A percentile compares a stretch with the other conserved stretches of the same genome.
Evolutionary conservation across 1,140 invertebrate genomes (phyloP).

Genomic region (Leptinotarsa defecta): DNA sequence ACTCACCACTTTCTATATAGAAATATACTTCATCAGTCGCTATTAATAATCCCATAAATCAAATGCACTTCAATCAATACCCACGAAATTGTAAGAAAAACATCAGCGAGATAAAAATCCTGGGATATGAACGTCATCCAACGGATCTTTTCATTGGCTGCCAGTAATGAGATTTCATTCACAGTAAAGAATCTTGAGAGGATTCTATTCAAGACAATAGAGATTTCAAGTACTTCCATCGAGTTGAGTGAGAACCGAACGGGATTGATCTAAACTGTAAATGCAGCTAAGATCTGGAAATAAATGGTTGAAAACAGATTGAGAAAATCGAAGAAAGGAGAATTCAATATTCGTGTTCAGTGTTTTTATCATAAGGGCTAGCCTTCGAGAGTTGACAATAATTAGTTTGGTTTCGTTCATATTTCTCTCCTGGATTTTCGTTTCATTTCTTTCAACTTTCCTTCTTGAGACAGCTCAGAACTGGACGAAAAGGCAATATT

Average conservation of each 20-base stretch:
- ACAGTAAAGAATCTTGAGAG: neutral
- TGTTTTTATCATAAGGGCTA: too few relatives aligned
- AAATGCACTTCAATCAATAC: neutral
- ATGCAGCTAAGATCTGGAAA: too few relatives aligned
- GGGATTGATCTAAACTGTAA: too few relatives aligned
- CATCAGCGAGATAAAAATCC: neutral
- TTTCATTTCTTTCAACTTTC: too few relatives aligned
- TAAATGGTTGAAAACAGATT: too few relatives aligned
- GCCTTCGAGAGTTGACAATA: too few relatives aligned
- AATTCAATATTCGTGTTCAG: too few relatives aligned
- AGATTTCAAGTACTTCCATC: neutral
- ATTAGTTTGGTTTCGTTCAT: too few relatives aligned
- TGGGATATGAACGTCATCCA: neutral
- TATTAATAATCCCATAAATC: constrained; percentile 1
- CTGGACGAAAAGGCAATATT: too few relatives aligned
- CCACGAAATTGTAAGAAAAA: neutral
- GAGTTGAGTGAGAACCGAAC: neutral
- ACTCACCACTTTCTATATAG: neutral
- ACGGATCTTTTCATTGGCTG: neutral
- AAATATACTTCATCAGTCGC: neutral
- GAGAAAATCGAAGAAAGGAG: too few relatives aligned
- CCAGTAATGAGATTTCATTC: neutral
- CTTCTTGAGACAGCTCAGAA: too few relatives aligned
- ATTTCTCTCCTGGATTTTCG: too few relatives aligned
- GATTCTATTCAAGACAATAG: neutral